Evolutionary conservation across 23 tunicate species (phyloP).

Genomic region (Ciona savignyi): DNA sequence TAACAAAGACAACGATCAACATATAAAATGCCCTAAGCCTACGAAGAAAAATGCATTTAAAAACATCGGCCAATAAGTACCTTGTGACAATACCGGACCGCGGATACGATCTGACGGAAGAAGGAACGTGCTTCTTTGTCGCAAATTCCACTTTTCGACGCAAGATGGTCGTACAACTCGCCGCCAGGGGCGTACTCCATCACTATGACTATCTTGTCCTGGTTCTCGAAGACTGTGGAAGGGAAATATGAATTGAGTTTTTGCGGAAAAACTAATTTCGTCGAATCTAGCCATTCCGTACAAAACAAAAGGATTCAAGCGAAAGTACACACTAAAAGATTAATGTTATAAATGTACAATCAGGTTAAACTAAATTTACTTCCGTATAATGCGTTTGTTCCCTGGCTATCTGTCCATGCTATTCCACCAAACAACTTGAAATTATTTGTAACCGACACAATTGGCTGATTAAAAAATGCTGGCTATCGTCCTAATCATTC

Average conservation of each 20-base stretch:
- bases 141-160: slow-evolving; percentile 17
- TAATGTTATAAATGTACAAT: too few relatives aligned
- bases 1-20: too few relatives aligned
- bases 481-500: too few relatives aligned
- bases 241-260: background rate
- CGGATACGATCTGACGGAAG: slow-evolving; percentile 75
- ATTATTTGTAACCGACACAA: too few relatives aligned
- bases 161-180: slow-evolving; percentile 65
- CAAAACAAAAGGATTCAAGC: background rate
- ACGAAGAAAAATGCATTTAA: too few relatives aligned
- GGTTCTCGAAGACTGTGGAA: slow-evolving; percentile 74
- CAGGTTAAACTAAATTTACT: too few relatives aligned
- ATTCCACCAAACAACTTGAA: too few relatives aligned
- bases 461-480: too few relatives aligned
- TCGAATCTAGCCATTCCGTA: background rate
- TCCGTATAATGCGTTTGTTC: too few relatives aligned
- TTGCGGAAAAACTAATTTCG: background rate
- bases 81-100: slow-evolving; percentile 67
- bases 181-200: slow-evolving; percentile 92
- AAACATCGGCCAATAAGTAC: too few relatives aligned
- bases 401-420: too few relatives aligned
- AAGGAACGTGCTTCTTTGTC: slow-evolving; percentile 41
- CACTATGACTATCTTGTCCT: slow-evolving; percentile 78
- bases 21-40: too few relatives aligned
- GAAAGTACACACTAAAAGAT: background rate